Evolutionary conservation across 2,113 vertebrate species (phyloP).

Genomic region (Protobothrops mucrosquamatus): DNA sequence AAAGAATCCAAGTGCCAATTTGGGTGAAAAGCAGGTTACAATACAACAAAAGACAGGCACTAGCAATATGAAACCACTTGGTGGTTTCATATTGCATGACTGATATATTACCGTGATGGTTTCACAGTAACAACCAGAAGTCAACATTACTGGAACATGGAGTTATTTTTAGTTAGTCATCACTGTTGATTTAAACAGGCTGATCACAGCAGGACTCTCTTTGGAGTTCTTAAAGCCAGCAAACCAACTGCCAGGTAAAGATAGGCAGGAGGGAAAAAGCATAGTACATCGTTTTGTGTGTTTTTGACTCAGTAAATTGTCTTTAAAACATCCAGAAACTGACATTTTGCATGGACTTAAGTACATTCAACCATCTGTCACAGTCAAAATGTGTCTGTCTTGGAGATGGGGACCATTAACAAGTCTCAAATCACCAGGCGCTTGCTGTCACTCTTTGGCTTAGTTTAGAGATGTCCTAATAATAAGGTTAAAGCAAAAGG

Average conservation of each 20-base stretch:
- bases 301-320: background rate
- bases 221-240: background rate
- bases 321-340: background rate
- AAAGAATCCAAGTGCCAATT: background rate
- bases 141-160: background rate
- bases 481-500: conserved; percentile 33
- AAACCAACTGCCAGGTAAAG: background rate
- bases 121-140: background rate
- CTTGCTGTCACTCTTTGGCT: conserved; percentile 4
- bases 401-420: background rate
- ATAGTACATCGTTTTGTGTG: background rate
- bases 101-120: background rate
- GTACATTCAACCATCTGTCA: background rate
- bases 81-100: background rate
- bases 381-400: background rate
- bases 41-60: background rate
- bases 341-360: conserved; percentile 3
- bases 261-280: background rate
- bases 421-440: background rate
- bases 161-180: background rate
- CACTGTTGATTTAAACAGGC: conserved; percentile 10
- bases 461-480: conserved; percentile 16
- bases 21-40: background rate
- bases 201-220: rapidly evolving
- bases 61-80: too few species aligned